phyloP scores from a whole-genome alignment of 2,113 vertebrate genomes.

The Pimephales promelas region DNA sequence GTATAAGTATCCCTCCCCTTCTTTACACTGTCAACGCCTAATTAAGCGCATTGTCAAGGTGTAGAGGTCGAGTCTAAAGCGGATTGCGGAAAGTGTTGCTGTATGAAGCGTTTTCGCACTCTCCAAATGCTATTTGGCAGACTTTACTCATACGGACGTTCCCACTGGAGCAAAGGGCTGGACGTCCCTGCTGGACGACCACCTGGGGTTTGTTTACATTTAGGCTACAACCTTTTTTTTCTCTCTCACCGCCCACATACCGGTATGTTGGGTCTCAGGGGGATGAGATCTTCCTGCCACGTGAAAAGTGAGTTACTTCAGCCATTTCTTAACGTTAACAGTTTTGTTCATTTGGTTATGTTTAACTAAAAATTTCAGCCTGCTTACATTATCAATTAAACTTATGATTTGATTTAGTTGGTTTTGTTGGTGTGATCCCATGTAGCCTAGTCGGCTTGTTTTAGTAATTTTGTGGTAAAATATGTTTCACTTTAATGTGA shows the following conservation, averaged over 20 bases:
- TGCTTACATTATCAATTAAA: no score
- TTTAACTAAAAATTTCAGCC: no score
- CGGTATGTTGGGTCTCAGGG: not conserved
- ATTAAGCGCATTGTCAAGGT: slow-evolving; percentile 30
- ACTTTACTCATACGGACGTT: not conserved
- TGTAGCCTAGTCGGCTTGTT: no score
- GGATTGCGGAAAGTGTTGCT: slow-evolving; percentile 15
- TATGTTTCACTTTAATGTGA: no score
- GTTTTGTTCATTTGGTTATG: no score
- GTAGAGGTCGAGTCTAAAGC: slow-evolving; percentile 26
- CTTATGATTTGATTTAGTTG: no score
- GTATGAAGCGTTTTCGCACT: not conserved
- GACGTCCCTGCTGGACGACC: slow-evolving; percentile 3
- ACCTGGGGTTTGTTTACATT: not conserved
- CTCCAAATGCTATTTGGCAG: not conserved
- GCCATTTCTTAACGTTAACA: not conserved
- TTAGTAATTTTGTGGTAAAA: no score
- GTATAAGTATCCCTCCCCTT: not conserved
- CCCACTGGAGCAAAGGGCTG: not conserved
- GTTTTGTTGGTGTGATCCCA: no score
- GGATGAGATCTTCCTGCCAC: not conserved
- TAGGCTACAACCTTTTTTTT: no score
- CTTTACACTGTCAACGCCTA: not conserved
- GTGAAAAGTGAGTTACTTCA: not conserved
- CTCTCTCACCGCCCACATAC: not conserved